Evolutionary conservation across 2,113 vertebrate genomes (phyloP), one percentile per base, ranked within the genome.

Genomic region (Amia ocellicauda): DNA sequence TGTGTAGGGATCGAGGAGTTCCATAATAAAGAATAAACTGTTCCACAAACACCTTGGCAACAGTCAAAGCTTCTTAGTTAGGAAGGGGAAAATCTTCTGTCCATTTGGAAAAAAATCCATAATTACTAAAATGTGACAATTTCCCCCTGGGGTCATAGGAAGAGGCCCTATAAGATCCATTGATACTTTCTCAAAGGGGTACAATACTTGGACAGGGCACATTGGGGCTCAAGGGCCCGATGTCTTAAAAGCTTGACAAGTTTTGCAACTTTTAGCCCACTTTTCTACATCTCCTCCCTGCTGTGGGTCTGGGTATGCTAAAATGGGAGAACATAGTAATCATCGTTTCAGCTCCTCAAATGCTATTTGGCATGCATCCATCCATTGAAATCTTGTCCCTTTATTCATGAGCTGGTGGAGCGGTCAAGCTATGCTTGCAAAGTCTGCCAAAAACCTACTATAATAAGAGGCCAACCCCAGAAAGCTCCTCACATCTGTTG

Each of bases 141-240:
- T n/a, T n/a, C n/a, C n/a, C n/a, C 8, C 7, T 2, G 22, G 19
- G 4, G 68, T 61, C 17, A 26, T 51, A 8, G 42, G 68, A 1
- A 65, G 43, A 1, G 57, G 68, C 7, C 68, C 68, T 3, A 66
- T 3, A 28, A 70, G 65, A 13, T 69, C 53, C 1, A 64, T 19
- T 1, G 62, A 49, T 23, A 59, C 11, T 22, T 3, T 16, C 16
- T 64, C 51, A 56, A 3, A 40, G 3, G 58, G 41, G 1, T 42
- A 8, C 2, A 24, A 62, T 36, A 17, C 3, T 4, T 17, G 8
- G 17, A 54, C 23, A 3, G 20, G 5, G 4, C 52, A 27, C 7
- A 67, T 7, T 8, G 45, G 60, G 4, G 54, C 59, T 29, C 69
- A 53, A 0, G 26, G 17, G 1, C 50, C 57, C 11, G 14, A 11